Base-by-base conservation (phyloP, 2,888 invertebrate genomes). In the Tetrapedia diversipes region DNA sequence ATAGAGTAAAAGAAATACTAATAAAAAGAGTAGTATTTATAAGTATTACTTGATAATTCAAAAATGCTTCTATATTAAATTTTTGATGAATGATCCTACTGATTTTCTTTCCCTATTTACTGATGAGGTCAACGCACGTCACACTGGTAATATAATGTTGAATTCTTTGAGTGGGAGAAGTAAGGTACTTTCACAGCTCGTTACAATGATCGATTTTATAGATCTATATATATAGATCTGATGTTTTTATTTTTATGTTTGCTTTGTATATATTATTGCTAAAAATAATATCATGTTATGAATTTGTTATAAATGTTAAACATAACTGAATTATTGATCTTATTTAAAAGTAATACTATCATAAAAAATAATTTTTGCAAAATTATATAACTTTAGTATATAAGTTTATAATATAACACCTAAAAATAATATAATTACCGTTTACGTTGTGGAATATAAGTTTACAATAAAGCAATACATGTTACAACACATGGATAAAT, bases 161-260 rank as follows among this genome's bases (percentile, higher is more conserved):
- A 27, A 60, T 64, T 61, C 45, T 29, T 53, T 27, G 60, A 67
- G 79, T 83, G 83, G 79, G 76, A 72, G 74, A 65, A 69, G 34
- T 22, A 29, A 27, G 37, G 41, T 59, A 51, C 56, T 57, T 64
- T 63, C 49, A 34, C 27, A 32, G 60, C 10, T 64, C 56, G n/a
- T 56, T 27, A 43, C 14, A 56, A 43, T 22, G 34, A 76, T 81
- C 32, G 43, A 76, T 70, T 77, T 77, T 65, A 24, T n/a, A 10
- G 14, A 43, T 29, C 49, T 29, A 47, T 39, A 29, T 29, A 47
- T 39, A 29, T 69, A 32, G 29, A 54, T 63, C 19, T 2, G 47
- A 45, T 34, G 32, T 34, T 60, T 47, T 22, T 32, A 22, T 45
- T 34, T 22, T 45, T 2, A 4, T 22, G 22, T 22, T 4, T 32